Evolutionary conservation across 2,888 invertebrate genomes (phyloP), one percentile per base, ranked within the genome.

Genomic region (Bombylius discolor): DNA sequence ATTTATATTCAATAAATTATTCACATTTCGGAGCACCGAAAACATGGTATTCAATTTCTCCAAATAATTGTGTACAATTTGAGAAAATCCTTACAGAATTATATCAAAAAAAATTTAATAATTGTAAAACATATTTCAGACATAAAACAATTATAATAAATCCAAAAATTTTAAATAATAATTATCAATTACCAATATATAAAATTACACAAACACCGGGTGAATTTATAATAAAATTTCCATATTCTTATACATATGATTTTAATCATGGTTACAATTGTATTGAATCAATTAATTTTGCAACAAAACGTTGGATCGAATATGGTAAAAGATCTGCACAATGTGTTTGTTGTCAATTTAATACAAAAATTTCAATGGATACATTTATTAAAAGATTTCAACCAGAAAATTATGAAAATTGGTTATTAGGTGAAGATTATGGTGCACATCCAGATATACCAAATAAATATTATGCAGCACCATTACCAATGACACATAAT

Each of bases 251-350:
- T 70, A 96, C 97, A 71, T 89, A 94, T 59, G 82, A 96, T 0
- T 97, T 93, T 68, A 97, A 97, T 71, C 90, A 93, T 70, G 96
- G 96, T 0, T 96, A 91, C 70, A 97, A 97, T 69, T 87, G 92
- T 70, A 97, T 96, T 0, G 97, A 97, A 71, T 94, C 94, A 0
- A 97, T 96, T 0, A 97, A 97, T 76, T 97, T 97, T 77, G 96
- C 96, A 0, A 84, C 89, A 12, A 84, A 85, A 0, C 77, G 96
- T 58, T 97, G 97, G 97, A 87, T 97, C 1, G 96, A 97, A 68
- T 96, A 93, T 71, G 96, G 96, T 0, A 94, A 94, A 71, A 73
- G 90, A 55, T 87, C 90, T 0, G 77, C 79, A 0, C 87, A 87
- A 63, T 90, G 90, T 66, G 82, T 34, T 33, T 62, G 62, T 52